Evolutionary conservation across 2,888 invertebrate genomes (phyloP).

Genomic region (Saturnia japonica): DNA sequence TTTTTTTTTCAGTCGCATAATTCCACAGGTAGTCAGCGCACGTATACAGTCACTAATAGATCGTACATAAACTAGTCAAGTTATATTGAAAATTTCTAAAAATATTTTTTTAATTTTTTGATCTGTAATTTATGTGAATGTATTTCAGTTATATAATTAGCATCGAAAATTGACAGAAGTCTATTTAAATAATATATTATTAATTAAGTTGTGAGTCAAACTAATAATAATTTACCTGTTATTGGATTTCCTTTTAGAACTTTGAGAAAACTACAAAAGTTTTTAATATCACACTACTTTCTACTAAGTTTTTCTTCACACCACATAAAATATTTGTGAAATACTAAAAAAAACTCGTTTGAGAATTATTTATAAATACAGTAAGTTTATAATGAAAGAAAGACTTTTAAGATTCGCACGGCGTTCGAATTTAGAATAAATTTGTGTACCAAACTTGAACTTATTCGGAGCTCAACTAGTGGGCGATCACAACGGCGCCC

Average conservation of each 20-base stretch:
- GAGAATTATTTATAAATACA: not conserved
- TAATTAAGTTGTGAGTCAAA: not conserved
- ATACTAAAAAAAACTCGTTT: not conserved
- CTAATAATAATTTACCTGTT: conserved; percentile 29
- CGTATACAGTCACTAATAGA: too few species aligned
- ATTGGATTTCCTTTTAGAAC: conserved; percentile 32
- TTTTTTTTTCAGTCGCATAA: too few species aligned
- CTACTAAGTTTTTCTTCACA: conserved; percentile 19
- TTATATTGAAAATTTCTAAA: too few species aligned
- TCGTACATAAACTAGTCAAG: too few species aligned
- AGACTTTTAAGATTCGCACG: conserved; percentile 25
- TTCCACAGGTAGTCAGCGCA: too few species aligned
- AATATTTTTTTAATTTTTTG: not conserved
- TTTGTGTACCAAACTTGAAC: conserved; percentile 52
- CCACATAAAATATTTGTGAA: conserved; percentile 20
- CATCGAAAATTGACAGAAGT: not conserved
- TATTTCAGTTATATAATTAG: not conserved
- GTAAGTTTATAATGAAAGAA: not conserved
- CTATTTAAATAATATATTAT: not conserved
- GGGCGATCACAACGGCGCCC: conserved; percentile 56
- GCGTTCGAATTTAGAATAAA: conserved; percentile 14
- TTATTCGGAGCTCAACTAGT: conserved; percentile 52
- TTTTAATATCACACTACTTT: conserved; percentile 23
- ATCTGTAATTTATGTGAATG: not conserved
- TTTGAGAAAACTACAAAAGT: conserved; percentile 25